A percentile compares a stretch with the other conserved stretches of the same genome.
phyloP scores from a whole-genome alignment of 2,797 vertebrate species.

The Helarctos malayanus region DNA sequence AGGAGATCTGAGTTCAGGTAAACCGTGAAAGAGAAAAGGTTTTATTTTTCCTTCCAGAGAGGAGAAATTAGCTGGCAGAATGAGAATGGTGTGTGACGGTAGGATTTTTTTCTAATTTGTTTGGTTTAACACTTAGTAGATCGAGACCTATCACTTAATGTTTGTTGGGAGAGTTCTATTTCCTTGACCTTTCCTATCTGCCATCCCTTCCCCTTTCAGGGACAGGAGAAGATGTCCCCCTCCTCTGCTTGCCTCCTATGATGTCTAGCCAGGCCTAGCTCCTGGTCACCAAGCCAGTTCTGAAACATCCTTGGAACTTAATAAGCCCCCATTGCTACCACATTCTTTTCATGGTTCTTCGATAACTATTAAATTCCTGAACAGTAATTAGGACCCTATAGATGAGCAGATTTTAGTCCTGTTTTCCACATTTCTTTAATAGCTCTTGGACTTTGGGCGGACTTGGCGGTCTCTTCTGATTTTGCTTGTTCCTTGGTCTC shows the following conservation, averaged over 20 bases:
- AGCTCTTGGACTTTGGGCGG: not conserved
- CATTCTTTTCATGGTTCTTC: not conserved
- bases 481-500: slow-evolving; percentile 26
- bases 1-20: not conserved
- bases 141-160: not conserved
- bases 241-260: not conserved
- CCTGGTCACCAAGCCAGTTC: not conserved
- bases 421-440: not conserved
- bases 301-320: not conserved
- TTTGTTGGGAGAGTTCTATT: not conserved
- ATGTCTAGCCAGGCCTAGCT: not conserved
- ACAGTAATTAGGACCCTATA: not conserved
- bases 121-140: not conserved
- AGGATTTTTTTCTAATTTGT: not conserved
- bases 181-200: not conserved
- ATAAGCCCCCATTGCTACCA: not conserved
- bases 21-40: not conserved
- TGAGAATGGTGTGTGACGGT: not conserved
- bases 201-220: not conserved
- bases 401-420: not conserved
- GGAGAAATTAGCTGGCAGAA: not conserved
- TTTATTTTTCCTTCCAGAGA: not conserved
- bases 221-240: not conserved
- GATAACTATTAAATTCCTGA: not conserved
- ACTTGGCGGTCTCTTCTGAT: not conserved